Percentiles rank a stretch among this genome's conserved stretches.
phyloP scores from a whole-genome alignment of 2,797 vertebrate genomes.

The Tapirus indicus region DNA sequence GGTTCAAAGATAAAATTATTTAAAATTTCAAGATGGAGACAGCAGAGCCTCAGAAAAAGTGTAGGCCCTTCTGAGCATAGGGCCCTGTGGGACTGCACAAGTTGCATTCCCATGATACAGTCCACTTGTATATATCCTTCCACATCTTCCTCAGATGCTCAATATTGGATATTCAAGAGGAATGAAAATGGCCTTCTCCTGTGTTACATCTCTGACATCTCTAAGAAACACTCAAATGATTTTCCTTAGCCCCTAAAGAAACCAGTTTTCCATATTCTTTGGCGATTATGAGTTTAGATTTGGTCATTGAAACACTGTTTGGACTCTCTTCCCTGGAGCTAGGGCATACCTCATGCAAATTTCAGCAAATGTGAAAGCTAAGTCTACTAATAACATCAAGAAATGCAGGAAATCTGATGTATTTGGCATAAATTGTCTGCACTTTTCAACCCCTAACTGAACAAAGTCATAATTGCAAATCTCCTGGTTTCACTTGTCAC shows the following conservation, averaged over 20 bases:
- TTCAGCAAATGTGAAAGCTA: conserved; percentile 43
- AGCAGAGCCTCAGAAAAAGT: neutral
- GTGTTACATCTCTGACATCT: neutral
- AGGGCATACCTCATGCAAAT: conserved; percentile 58
- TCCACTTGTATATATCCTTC: neutral
- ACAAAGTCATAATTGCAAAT: conserved; percentile 69
- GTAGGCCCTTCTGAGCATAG: neutral
- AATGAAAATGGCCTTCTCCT: neutral
- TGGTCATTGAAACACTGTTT: neutral
- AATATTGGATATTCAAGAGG: neutral
- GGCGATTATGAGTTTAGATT: neutral
- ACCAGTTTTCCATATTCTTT: neutral
- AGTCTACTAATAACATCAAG: conserved; percentile 41
- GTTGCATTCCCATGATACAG: too few species aligned
- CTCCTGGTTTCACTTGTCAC: conserved; percentile 65
- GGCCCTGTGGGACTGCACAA: too few species aligned
- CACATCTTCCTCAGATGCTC: neutral
- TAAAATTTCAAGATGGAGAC: neutral
- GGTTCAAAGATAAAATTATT: neutral
- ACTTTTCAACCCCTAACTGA: conserved; percentile 66
- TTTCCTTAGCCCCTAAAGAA: neutral
- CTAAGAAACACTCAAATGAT: neutral
- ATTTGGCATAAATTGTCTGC: conserved; percentile 57
- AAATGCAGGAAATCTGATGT: conserved; percentile 22
- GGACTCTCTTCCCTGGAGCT: neutral